Evolutionary conservation across 2,888 invertebrate species (phyloP).

Genomic region (Suillia variegata): DNA sequence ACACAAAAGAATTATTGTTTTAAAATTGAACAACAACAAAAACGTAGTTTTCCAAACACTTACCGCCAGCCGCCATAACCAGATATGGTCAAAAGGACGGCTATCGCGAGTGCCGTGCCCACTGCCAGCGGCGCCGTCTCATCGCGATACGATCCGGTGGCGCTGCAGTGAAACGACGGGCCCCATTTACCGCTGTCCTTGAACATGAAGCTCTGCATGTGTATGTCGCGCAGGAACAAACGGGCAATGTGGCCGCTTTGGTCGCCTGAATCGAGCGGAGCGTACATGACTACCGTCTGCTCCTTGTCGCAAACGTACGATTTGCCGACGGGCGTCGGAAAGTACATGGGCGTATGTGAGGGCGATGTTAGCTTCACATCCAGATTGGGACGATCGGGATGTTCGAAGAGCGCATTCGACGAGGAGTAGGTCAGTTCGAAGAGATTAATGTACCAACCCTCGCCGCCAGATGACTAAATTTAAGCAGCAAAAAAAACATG

Average conservation of each 20-base stretch:
- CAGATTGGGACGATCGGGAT: conserved; percentile 66
- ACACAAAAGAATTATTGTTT: neutral
- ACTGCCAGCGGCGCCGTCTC: conserved; percentile 86
- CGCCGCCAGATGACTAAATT: conserved; percentile 90
- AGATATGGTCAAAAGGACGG: conserved; percentile 78
- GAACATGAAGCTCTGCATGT: conserved; percentile 88
- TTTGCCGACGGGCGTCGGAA: conserved; percentile 86
- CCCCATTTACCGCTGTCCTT: conserved; percentile 71
- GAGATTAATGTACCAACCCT: conserved; percentile 84
- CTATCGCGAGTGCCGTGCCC: conserved; percentile 82
- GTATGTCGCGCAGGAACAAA: conserved; percentile 71
- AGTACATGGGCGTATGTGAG: conserved; percentile 67
- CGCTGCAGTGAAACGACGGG: conserved; percentile 60
- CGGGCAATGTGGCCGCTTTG: conserved; percentile 66
- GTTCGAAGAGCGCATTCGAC: conserved; percentile 67
- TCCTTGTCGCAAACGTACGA: conserved; percentile 79
- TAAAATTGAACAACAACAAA: neutral
- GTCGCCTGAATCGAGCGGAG: conserved; percentile 62
- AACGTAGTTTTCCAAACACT: conserved; percentile 12
- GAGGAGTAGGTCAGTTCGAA: conserved; percentile 78
- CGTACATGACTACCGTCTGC: conserved; percentile 69
- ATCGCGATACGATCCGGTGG: conserved; percentile 69
- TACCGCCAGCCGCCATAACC: conserved; percentile 76
- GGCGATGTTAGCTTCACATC: conserved; percentile 66
- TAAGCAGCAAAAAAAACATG: conserved; percentile 45